phyloP scores from a whole-genome alignment of 2,797 vertebrate genomes.

The Vespertilio murinus region DNA sequence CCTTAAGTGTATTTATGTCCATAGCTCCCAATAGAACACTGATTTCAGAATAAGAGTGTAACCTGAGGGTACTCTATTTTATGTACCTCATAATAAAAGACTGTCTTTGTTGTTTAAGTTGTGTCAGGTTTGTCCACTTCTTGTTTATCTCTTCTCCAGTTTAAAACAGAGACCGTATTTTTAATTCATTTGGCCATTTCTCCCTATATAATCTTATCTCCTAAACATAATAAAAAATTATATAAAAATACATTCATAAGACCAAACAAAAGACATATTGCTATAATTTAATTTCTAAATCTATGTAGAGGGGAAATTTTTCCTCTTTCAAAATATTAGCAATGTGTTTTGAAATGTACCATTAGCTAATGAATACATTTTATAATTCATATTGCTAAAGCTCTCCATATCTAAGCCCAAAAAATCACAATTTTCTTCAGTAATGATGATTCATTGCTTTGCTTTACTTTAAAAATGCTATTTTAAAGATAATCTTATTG shows the following conservation, averaged over 20 bases:
- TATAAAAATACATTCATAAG: not conserved
- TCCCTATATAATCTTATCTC: not conserved
- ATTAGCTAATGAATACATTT: not conserved
- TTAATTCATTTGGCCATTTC: not conserved
- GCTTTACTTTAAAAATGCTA: not conserved
- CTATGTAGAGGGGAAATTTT: not conserved
- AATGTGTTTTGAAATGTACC: not conserved
- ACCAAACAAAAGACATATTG: not conserved
- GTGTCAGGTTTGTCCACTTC: not conserved
- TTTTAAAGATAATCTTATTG: not conserved
- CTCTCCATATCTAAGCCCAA: not conserved
- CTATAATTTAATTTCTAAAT: not conserved
- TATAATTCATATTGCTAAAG: not conserved
- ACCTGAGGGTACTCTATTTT: not conserved
- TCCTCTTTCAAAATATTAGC: not conserved
- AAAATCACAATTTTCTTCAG: not conserved
- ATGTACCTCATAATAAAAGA: not conserved
- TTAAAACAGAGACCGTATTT: not conserved
- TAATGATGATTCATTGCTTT: not conserved
- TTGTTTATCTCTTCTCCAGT: not conserved
- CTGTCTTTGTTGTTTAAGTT: not conserved
- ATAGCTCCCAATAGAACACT: not conserved
- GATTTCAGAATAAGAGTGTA: not conserved
- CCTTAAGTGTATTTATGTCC: not conserved
- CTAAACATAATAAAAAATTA: not conserved